A percentile compares a stretch with the other conserved stretches of the same genome.
Evolutionary conservation across 1,140 invertebrate genomes (phyloP).

Genomic region (Hycleus cichorii): DNA sequence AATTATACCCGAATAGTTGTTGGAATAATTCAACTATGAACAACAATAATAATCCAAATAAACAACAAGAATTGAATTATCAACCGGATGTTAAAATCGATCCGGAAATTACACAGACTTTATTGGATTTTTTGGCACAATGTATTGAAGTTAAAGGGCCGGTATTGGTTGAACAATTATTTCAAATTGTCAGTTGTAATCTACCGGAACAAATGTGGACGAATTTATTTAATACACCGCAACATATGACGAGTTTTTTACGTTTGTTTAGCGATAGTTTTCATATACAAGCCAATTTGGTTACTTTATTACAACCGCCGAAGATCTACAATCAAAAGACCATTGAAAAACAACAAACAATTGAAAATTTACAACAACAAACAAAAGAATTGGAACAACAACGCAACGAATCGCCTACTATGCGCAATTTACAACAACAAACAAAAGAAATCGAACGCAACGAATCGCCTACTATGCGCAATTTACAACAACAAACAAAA

Average conservation of each 20-base stretch:
- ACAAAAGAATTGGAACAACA: background rate
- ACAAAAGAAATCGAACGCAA: slow-evolving; percentile 11
- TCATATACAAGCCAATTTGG: slow-evolving; percentile 82
- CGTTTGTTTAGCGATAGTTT: slow-evolving; percentile 86
- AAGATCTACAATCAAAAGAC: slow-evolving; percentile 43
- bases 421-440: no score
- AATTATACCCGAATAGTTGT: slow-evolving; percentile 33
- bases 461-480: slow-evolving; percentile 10
- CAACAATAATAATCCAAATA: no score
- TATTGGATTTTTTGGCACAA: slow-evolving; percentile 71
- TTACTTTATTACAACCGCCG: slow-evolving; percentile 66
- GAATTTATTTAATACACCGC: slow-evolving; percentile 76
- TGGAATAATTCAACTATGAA: no score
- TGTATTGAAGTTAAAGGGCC: slow-evolving; percentile 61
- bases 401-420: slow-evolving; percentile 19
- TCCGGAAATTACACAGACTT: slow-evolving; percentile 64
- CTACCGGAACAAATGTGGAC: slow-evolving; percentile 72
- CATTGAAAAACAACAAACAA: slow-evolving; percentile 21
- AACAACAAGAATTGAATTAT: slow-evolving; percentile 42
- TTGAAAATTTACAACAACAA: background rate
- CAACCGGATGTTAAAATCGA: slow-evolving; percentile 70
- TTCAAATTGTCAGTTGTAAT: slow-evolving; percentile 68
- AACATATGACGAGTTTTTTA: slow-evolving; percentile 79
- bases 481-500: background rate
- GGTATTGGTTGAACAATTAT: slow-evolving; percentile 76